Conservation (phyloP, 2,113 vertebrate genomes). For the Rhinoptilus africanus region DNA sequence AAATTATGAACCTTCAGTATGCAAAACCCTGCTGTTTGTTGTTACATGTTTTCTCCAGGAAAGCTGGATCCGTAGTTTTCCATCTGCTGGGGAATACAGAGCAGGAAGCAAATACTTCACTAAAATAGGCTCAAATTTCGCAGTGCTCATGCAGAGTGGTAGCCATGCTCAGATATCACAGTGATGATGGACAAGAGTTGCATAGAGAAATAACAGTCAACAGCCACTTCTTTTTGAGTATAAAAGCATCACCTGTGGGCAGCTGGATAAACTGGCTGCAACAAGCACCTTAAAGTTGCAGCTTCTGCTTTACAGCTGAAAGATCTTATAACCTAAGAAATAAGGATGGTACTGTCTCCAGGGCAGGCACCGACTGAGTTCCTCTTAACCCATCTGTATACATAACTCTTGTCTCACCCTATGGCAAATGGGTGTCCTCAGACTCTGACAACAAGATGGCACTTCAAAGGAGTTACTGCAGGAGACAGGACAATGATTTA, state of each 20-base stretch:
- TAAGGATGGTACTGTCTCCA: background rate
- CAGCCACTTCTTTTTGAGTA: background rate
- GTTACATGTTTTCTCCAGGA: background rate
- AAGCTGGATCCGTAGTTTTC: background rate
- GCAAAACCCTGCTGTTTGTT: background rate
- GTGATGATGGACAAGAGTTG: background rate
- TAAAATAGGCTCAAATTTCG: background rate
- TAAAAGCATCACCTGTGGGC: background rate
- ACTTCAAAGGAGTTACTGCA: background rate
- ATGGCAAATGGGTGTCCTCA: background rate
- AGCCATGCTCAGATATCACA: background rate
- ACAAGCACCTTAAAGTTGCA: background rate
- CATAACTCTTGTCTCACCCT: background rate
- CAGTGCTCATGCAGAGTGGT: background rate
- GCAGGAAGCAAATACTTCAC: background rate
- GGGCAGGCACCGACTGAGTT: background rate
- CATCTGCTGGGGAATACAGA: background rate
- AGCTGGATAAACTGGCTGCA: background rate
- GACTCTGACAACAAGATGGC: background rate
- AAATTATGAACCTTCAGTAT: background rate
- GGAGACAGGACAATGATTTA: background rate
- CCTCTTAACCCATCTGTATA: background rate
- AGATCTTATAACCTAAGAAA: background rate
- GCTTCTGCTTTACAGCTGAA: background rate
- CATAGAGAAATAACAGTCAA: background rate